phyloP scores from a whole-genome alignment of 2,797 vertebrate genomes.

The Sphenopsis melanotis region DNA sequence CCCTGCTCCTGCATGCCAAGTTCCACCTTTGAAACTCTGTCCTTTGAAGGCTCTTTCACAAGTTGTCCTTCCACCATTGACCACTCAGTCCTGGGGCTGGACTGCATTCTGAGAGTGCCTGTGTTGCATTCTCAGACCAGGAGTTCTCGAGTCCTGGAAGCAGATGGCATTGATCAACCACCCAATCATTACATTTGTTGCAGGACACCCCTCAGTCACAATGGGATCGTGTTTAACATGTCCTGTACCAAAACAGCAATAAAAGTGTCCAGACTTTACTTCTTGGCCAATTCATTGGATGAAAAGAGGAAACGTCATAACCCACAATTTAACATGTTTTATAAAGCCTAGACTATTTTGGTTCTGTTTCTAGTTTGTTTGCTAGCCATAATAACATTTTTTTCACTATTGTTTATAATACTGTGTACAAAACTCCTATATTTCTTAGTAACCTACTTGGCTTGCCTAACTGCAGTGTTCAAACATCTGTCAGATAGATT shows the following conservation, averaged over 20 bases:
- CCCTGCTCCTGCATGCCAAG: neutral
- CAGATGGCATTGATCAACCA: neutral
- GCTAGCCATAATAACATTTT: neutral
- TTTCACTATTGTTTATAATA: neutral
- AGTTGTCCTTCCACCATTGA: neutral
- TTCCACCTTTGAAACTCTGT: neutral
- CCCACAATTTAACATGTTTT: neutral
- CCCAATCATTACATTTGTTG: neutral
- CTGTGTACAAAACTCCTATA: neutral
- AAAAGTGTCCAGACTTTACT: neutral
- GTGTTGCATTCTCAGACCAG: neutral
- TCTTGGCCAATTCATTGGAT: neutral
- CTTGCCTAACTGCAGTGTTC: neutral
- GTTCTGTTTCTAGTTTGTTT: neutral
- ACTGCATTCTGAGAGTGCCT: neutral
- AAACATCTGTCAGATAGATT: neutral
- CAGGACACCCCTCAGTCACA: neutral
- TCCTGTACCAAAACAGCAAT: neutral
- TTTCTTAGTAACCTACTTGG: neutral
- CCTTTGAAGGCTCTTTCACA: neutral
- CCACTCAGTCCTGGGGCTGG: neutral
- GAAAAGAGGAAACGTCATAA: constrained; percentile 7
- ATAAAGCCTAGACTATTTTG: neutral
- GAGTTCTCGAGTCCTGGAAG: neutral
- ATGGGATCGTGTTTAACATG: neutral